These are phyloP conservation scores for Oreochromis grahami DNA, from an alignment of 2,797 vertebrate genomes.

Conservation along the genomic window DNA sequence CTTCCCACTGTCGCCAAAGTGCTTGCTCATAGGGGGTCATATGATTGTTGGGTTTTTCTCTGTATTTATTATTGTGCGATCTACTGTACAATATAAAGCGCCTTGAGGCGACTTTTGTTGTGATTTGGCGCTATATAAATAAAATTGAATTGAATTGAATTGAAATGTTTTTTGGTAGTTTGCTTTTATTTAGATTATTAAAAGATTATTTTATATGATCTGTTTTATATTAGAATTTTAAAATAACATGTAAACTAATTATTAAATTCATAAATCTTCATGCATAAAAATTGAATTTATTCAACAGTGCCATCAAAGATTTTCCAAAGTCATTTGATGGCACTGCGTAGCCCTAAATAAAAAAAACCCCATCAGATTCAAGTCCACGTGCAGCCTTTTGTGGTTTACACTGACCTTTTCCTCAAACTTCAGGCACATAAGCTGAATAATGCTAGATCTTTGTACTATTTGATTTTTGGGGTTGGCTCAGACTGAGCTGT, in stretches of 20 bases:
- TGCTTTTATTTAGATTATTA: neutral
- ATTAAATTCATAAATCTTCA: neutral
- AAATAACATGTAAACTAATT: neutral
- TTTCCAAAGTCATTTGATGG: slow-evolving; percentile 2
- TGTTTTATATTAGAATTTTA: neutral
- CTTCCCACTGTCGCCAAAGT: no score
- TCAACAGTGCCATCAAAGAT: slow-evolving; percentile 1
- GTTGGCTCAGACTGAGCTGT: slow-evolving; percentile 40
- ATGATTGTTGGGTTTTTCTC: no score
- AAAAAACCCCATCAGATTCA: slow-evolving; percentile 64
- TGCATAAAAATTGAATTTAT: neutral
- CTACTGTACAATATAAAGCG: no score
- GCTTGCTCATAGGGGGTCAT: no score
- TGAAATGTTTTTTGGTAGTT: neutral
- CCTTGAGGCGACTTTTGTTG: no score
- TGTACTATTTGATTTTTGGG: slow-evolving; percentile 62
- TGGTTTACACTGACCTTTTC: slow-evolving; percentile 75
- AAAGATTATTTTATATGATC: neutral
- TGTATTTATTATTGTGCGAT: no score
- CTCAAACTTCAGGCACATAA: slow-evolving; percentile 64
- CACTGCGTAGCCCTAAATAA: slow-evolving; percentile 48
- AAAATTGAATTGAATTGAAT: no score
- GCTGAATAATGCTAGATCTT: slow-evolving; percentile 67
- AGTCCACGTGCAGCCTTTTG: slow-evolving; percentile 62
- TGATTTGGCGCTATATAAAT: no score